These are phyloP conservation scores for Microchirus variegatus DNA, from an alignment of 2,797 vertebrate genomes.

Conservation along the genomic window DNA sequence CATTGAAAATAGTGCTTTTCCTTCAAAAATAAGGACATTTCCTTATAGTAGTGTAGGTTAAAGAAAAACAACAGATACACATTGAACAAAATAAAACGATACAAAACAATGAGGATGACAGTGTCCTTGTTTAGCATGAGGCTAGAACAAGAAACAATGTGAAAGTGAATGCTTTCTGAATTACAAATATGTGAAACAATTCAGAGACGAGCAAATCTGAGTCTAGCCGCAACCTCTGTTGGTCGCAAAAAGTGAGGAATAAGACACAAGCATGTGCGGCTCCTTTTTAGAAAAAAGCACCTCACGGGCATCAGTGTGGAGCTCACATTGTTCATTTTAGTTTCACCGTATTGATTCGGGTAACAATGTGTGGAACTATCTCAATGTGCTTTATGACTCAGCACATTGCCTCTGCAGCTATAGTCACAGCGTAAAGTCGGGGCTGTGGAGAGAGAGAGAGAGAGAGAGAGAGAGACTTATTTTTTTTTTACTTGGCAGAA, in stretches of 20 bases:
- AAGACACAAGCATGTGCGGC: constrained; percentile 8
- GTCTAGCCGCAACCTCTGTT: not conserved
- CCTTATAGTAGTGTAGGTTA: no score
- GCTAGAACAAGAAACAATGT: no score
- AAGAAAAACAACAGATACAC: no score
- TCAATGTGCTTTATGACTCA: constrained; percentile 61
- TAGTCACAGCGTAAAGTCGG: constrained; percentile 43
- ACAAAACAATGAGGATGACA: no score
- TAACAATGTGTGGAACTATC: constrained; percentile 62
- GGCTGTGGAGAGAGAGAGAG: constrained; percentile 3
- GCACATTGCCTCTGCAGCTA: constrained; percentile 56
- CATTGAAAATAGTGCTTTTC: no score
- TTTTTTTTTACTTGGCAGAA: constrained; percentile 23
- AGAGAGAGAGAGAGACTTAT: not conserved
- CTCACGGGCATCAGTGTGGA: constrained; percentile 28
- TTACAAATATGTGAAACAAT: no score
- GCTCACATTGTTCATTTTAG: constrained; percentile 56
- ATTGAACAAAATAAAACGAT: no score
- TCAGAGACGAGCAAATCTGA: not conserved
- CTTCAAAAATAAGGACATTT: no score
- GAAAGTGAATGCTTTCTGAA: no score
- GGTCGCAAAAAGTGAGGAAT: not conserved
- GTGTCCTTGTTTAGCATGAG: no score
- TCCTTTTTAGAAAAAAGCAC: not conserved
- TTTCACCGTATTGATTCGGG: constrained; percentile 59